Evolutionary conservation across 2,888 invertebrate species (phyloP), one percentile per base, ranked within the genome.

Genomic region (Ommatoiulus sabulosus): DNA sequence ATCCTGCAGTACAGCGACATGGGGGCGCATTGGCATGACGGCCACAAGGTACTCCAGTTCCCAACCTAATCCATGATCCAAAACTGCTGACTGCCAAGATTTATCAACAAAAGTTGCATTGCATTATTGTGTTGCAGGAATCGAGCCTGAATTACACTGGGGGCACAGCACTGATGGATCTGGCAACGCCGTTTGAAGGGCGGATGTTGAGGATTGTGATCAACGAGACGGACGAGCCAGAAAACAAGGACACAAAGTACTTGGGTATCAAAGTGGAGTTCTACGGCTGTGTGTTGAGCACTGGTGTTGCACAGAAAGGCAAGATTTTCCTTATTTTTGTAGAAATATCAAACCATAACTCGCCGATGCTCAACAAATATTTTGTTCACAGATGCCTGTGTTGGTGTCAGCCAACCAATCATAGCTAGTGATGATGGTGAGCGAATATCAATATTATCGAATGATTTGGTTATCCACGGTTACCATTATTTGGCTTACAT

Each of bases 191-290:
- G 24, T 89, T 89, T 20, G 89, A 89, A 84, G 88, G 85, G 17
- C 44, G 85, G 10, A 44, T 84, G 43, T 8, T 88, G 46, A 44
- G 88, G 44, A 80, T 88, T 24, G 24, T 88, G 10, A 85, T 88
- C 46, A 48, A 44, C 24, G 88, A 57, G 8, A 85, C 43, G 4
- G 89, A 89, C 46, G 48, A 89, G 43, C 87, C 35, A 35, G 87
- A 87, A 48, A 84, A 63, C 15, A 48, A 15, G 43, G 80, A 43
- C 43, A 87, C 43, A 44, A 89, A 87, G 48, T 89, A 89, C 44
- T 44, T 87, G n/a, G 87, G 87, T n/a, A 44, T 89, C 35, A 44
- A 84, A 35, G 43, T 89, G 15, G 89, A 89, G 48, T 89, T 89
- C 46, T 89, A 89, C 52, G 89, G 89, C 5, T 89, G 89, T 48